phyloP scores from a whole-genome alignment of 1,140 invertebrate genomes.

The Orchestia grillus region DNA sequence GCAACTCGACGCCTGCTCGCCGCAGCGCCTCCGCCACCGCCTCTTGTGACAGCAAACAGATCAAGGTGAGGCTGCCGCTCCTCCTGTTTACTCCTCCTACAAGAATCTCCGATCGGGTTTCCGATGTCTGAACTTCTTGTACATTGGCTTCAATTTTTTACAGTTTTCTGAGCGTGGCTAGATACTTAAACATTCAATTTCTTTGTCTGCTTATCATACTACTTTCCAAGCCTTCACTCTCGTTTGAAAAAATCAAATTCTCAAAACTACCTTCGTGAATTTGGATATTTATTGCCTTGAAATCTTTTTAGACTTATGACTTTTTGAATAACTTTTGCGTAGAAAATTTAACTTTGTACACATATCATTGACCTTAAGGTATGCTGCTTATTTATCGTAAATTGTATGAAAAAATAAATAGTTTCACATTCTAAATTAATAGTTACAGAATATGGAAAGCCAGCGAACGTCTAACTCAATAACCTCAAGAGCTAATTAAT shows the following conservation, averaged over 20 bases:
- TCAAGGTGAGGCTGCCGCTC: background rate
- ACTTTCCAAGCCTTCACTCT: background rate
- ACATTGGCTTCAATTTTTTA: background rate
- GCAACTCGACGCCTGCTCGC: background rate
- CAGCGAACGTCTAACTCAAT: too few relatives aligned
- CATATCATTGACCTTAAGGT: too few relatives aligned
- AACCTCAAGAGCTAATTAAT: too few relatives aligned
- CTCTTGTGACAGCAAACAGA: slow-evolving; percentile 20
- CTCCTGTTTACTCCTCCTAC: background rate
- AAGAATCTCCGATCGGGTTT: background rate
- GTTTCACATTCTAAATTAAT: too few relatives aligned
- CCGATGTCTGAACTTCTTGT: background rate
- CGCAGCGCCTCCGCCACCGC: background rate
- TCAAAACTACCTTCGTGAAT: background rate
- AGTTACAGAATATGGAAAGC: too few relatives aligned
- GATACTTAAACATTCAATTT: background rate
- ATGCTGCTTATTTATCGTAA: too few relatives aligned
- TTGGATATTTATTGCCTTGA: too few relatives aligned
- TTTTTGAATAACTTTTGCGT: too few relatives aligned
- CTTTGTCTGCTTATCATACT: background rate
- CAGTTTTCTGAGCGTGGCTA: background rate
- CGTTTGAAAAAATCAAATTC: background rate
- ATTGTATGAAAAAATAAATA: too few relatives aligned
- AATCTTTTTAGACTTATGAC: too few relatives aligned
- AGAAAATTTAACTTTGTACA: too few relatives aligned